Evolutionary conservation across 2,888 invertebrate species (phyloP), one percentile per base, ranked within the genome.

Genomic region (Miltochrista miniata): DNA sequence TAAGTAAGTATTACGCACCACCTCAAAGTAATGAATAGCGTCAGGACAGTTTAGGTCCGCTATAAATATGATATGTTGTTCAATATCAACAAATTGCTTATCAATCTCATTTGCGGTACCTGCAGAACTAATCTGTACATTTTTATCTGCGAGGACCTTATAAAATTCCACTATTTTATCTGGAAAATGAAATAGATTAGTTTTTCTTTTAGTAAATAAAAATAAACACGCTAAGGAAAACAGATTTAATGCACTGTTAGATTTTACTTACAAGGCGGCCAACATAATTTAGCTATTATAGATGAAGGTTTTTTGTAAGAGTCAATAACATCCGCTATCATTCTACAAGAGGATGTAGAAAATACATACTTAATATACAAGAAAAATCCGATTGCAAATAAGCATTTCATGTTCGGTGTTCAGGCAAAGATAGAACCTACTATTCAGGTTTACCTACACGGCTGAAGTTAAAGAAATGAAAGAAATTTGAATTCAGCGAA

Each of bases 1-100:
- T 33, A 15, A 42, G 15, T 33, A 13, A 8, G 0, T n/a, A 13
- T 33, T 39, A 38, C 18, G 3, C 8, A 31, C 33, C 33, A 10
- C 4, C 8, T 34, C 9, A 34, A 40, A 39, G 29, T 39, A 46
- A 40, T 14, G 24, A 2, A 4, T 2, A 30, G 78, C 70, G 52
- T 82, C 66, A 7, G 76, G 73, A 60, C 90, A 90, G 3, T 55
- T 61, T 1, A 88, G 56, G 60, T 90, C 86, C 1, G 71, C 74
- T 10, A 90, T 35, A 61, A 88, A 83, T 12, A 85, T 68, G 2
- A 80, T 63, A 38, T 81, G 71, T 47, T 85, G 81, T 50, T 83
- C 80, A 41, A 73, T 68, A 10, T 68, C 63, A 50, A 79, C 64
- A 11, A 72, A 59, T 41, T 61, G 61, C 12, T 74, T 62, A n/a